These are phyloP conservation scores for Capreolus pygargus DNA, from an alignment of 2,113 vertebrate genomes.

Conservation along the genomic window DNA sequence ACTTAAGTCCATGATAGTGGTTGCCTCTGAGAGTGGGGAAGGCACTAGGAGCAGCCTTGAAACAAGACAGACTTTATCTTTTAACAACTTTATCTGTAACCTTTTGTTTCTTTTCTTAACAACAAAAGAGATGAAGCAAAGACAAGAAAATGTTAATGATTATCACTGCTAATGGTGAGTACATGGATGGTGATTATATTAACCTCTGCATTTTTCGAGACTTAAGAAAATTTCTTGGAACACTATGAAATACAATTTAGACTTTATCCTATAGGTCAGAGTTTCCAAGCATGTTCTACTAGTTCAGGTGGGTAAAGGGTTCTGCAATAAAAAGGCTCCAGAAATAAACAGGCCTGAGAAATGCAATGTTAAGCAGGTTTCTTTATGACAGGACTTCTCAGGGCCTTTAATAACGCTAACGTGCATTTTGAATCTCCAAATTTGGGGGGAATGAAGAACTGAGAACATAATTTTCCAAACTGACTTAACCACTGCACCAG, in stretches of 20 bases:
- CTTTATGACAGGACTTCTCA: not conserved
- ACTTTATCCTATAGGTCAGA: not conserved
- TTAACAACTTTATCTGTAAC: not conserved
- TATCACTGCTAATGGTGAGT: not conserved
- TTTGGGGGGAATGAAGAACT: not conserved
- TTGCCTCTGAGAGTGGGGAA: not conserved
- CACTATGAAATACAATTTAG: not conserved
- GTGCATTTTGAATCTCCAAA: not conserved
- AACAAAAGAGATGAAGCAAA: not conserved
- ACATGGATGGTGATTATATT: not conserved
- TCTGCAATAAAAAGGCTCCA: not conserved
- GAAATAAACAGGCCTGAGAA: not conserved
- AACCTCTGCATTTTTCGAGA: not conserved
- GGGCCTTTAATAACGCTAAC: not conserved
- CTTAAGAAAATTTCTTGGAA: not conserved
- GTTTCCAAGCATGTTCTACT: not conserved
- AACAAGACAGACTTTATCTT: not conserved
- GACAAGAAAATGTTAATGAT: conserved; percentile 7
- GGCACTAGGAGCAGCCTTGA: not conserved
- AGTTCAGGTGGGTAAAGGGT: not conserved
- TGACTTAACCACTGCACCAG: not conserved
- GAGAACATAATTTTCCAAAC: conserved; percentile 16
- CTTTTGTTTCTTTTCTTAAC: not conserved
- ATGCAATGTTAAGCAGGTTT: not conserved
- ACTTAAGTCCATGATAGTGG: not conserved